phyloP scores from a whole-genome alignment of 2,888 invertebrate species.

The Thelaira solivaga region DNA sequence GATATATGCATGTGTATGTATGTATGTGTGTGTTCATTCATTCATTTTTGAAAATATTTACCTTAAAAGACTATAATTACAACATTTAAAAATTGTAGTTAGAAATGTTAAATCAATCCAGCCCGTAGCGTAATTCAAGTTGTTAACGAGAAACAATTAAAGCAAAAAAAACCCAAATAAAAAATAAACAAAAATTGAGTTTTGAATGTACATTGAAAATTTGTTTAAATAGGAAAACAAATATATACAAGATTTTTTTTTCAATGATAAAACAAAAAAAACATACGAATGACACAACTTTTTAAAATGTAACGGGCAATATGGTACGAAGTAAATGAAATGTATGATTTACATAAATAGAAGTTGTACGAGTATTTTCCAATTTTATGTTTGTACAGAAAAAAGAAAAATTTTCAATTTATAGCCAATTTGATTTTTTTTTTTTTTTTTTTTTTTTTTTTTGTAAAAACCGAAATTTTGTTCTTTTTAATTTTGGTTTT shows the following conservation, averaged over 20 bases:
- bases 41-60: slow-evolving; percentile 50
- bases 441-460: no score
- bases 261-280: slow-evolving; percentile 3
- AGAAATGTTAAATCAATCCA: slow-evolving; percentile 14
- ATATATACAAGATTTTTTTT: slow-evolving; percentile 28
- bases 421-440: no score
- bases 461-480: slow-evolving; percentile 2
- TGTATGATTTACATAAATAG: no score
- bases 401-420: no score
- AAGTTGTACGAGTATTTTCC: no score
- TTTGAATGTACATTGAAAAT: slow-evolving; percentile 3
- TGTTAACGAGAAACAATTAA: slow-evolving; percentile 32
- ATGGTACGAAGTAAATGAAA: background rate
- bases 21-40: background rate
- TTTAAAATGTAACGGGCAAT: background rate
- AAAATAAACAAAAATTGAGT: background rate
- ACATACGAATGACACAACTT: background rate
- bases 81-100: slow-evolving; percentile 31
- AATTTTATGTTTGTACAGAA: no score
- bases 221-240: slow-evolving; percentile 5
- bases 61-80: slow-evolving; percentile 64
- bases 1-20: background rate
- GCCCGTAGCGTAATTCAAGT: slow-evolving; percentile 36
- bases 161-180: slow-evolving; percentile 17
- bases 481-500: slow-evolving; percentile 19